phyloP scores from a whole-genome alignment of 2,797 vertebrate species.

The Cryptoblepharus egeriae region DNA sequence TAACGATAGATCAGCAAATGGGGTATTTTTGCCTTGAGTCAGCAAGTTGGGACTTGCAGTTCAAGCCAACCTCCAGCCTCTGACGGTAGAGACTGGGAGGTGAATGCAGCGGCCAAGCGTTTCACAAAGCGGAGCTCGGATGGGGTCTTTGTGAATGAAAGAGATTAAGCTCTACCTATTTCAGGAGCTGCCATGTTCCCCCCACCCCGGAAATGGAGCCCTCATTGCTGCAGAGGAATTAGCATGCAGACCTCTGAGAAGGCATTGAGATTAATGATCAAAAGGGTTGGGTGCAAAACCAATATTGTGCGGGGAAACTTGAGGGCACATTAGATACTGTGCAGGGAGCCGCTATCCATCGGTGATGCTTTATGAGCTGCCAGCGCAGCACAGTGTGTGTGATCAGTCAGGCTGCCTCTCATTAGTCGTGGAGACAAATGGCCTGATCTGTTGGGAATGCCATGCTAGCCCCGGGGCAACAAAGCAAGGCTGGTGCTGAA shows the following conservation, averaged over 20 bases:
- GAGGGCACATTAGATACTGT: neutral
- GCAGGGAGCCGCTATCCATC: neutral
- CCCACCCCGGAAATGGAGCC: neutral
- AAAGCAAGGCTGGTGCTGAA: neutral
- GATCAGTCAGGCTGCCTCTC: neutral
- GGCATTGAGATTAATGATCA: conserved; percentile 7
- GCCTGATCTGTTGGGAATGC: neutral
- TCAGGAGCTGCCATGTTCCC: neutral
- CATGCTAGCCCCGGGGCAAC: neutral
- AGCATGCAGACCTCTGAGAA: conserved; percentile 1
- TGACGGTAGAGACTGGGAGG: conserved; percentile 27
- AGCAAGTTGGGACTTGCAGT: neutral
- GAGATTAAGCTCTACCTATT: conserved; percentile 27
- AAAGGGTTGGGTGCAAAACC: conserved; percentile 12
- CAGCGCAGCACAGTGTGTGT: neutral
- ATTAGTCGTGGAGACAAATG: neutral
- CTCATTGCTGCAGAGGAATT: conserved; percentile 40
- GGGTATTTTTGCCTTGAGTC: too few species aligned
- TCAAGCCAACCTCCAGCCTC: neutral
- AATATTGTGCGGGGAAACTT: conserved; percentile 9
- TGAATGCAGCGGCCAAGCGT: neutral
- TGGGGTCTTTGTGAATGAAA: conserved; percentile 36
- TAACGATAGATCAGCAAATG: too few species aligned
- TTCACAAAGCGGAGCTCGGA: neutral
- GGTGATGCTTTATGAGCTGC: neutral